Percentiles rank a stretch among this genome's conserved stretches.
These are phyloP conservation scores for Aeoliscus strigatus DNA, from an alignment of 2,797 vertebrate species.

Conservation along the genomic window DNA sequence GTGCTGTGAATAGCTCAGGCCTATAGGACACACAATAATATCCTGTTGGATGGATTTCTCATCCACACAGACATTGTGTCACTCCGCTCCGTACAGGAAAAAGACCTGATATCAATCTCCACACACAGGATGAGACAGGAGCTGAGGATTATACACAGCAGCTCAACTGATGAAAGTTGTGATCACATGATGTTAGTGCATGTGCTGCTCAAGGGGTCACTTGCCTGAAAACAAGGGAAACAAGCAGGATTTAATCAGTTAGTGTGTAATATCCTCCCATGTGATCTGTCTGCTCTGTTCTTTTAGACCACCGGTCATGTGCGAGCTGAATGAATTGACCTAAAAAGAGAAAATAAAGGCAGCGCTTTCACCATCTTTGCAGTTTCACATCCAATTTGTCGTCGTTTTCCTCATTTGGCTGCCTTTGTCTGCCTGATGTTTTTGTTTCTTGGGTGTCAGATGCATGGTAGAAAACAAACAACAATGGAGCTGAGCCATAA, in stretches of 20 bases:
- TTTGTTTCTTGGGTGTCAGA: constrained; percentile 26
- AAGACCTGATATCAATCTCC: constrained; percentile 68
- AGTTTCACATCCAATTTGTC: constrained; percentile 30
- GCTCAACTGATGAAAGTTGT: constrained; percentile 8
- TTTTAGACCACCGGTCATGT: constrained; percentile 25
- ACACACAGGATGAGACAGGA: constrained; percentile 45
- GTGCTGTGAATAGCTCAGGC: constrained; percentile 55
- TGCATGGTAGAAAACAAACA: constrained; percentile 16
- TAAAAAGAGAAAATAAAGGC: too few relatives aligned
- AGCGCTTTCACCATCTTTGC: too few relatives aligned
- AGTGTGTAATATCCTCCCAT: constrained; percentile 28
- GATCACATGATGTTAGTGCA: constrained; percentile 10
- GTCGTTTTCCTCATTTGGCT: constrained; percentile 10
- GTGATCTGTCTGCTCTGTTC: constrained; percentile 19
- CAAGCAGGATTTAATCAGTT: constrained; percentile 26
- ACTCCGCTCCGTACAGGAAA: constrained; percentile 63
- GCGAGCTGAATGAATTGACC: constrained; percentile 39
- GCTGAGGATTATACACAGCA: constrained; percentile 37
- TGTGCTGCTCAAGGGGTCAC: neutral
- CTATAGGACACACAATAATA: constrained; percentile 59
- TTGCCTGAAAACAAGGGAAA: constrained; percentile 17
- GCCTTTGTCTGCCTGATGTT: constrained; percentile 3
- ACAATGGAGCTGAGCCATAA: constrained; percentile 35
- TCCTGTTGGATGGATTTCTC: constrained; percentile 58
- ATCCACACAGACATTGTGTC: constrained; percentile 32